Percentiles rank a stretch among this genome's conserved stretches.
These are phyloP conservation scores for Calonectris borealis DNA, from an alignment of 2,113 vertebrate species.

Conservation along the genomic window DNA sequence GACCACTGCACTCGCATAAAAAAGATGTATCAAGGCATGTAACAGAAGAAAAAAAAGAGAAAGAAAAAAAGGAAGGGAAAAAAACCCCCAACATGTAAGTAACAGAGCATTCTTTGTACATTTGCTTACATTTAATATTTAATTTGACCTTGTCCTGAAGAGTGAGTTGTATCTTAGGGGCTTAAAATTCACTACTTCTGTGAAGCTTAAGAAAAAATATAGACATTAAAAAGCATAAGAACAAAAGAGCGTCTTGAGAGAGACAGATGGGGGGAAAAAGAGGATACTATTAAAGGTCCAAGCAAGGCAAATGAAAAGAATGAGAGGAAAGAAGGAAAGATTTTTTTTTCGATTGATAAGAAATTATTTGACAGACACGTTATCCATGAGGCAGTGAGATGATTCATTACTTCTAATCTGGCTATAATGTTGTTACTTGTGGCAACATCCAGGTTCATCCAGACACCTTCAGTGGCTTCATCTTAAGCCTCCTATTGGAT, in stretches of 20 bases:
- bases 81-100: not conserved
- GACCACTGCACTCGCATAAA: not conserved
- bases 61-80: too few relatives aligned
- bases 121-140: not conserved
- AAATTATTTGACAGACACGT: not conserved
- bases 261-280: not conserved
- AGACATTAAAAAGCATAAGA: not conserved
- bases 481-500: not conserved
- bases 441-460: not conserved
- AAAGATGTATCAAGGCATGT: not conserved
- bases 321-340: not conserved
- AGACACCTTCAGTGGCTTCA: not conserved
- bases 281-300: not conserved
- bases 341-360: not conserved
- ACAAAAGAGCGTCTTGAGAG: not conserved
- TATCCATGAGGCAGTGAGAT: not conserved
- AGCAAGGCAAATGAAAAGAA: not conserved
- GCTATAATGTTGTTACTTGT: not conserved
- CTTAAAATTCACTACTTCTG: not conserved
- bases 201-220: not conserved
- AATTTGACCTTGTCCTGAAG: not conserved
- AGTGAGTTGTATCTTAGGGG: not conserved
- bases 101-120: not conserved
- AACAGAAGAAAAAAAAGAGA: rapidly evolving
- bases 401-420: not conserved